Conservation (phyloP, 1,140 invertebrate genomes). For the Procambarus virginalis region DNA sequence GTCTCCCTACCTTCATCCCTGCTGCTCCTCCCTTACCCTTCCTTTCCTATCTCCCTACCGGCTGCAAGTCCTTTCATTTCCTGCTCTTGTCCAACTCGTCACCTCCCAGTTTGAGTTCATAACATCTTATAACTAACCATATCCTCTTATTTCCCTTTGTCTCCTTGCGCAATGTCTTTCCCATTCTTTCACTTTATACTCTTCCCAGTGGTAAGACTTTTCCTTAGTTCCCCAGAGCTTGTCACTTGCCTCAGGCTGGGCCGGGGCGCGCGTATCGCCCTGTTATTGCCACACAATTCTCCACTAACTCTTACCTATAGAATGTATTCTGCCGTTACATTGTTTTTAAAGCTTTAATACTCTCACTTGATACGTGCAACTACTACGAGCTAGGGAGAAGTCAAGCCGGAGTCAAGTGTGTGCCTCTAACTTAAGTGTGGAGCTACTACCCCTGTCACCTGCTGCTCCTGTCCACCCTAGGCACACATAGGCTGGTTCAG, state of each 20-base stretch:
- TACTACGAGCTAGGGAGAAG: conserved; percentile 17
- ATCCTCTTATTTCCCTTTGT: neutral
- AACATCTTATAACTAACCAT: no score
- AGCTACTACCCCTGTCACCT: neutral
- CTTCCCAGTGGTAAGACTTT: neutral
- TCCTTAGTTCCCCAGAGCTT: neutral
- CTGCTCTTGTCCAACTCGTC: neutral
- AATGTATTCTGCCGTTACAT: neutral
- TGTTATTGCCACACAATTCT: neutral
- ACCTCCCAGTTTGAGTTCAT: neutral
- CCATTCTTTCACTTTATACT: conserved; percentile 40
- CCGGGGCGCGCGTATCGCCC: no score
- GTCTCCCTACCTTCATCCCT: neutral
- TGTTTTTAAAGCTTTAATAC: neutral
- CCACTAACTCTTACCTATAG: neutral
- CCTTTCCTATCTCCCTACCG: neutral
- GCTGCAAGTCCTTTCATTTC: neutral
- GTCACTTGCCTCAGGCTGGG: neutral
- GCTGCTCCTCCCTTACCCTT: neutral
- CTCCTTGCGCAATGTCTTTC: neutral
- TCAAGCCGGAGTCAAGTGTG: conserved; percentile 8
- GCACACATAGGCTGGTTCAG: neutral
- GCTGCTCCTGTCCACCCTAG: neutral
- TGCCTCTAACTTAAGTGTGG: conserved; percentile 2
- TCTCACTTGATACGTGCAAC: neutral